phyloP scores from a whole-genome alignment of 2,888 invertebrate species.

The Drosophila pegasa region DNA sequence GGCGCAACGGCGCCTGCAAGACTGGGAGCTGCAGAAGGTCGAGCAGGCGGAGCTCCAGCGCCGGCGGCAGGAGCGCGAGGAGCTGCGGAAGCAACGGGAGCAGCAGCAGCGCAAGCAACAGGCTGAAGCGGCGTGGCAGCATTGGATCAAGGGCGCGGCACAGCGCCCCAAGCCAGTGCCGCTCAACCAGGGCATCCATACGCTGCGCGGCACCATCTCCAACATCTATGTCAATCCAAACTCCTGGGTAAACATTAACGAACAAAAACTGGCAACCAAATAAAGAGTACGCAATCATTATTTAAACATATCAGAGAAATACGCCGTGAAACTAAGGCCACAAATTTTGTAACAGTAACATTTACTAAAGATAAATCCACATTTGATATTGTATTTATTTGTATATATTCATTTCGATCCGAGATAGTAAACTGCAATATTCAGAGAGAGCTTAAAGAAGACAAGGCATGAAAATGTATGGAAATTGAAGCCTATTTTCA shows the following conservation, averaged over 20 bases:
- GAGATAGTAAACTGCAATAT: background rate
- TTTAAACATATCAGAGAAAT: background rate
- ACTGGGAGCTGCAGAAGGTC: slow-evolving; percentile 55
- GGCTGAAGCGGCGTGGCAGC: slow-evolving; percentile 76
- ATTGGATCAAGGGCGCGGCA: slow-evolving; percentile 79
- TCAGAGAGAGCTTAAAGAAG: too few relatives aligned
- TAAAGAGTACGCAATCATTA: slow-evolving; percentile 27
- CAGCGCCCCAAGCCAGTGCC: slow-evolving; percentile 84
- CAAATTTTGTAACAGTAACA: background rate
- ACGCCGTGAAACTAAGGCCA: background rate
- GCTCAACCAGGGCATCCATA: slow-evolving; percentile 80
- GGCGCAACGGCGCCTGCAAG: slow-evolving; percentile 20
- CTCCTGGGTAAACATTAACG: slow-evolving; percentile 68
- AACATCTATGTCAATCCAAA: slow-evolving; percentile 83
- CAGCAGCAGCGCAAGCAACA: slow-evolving; percentile 61
- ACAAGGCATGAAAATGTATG: too few relatives aligned
- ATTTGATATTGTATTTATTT: background rate
- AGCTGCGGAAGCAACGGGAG: slow-evolving; percentile 56
- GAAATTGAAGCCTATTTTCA: too few relatives aligned
- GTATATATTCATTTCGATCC: background rate
- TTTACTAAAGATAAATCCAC: background rate
- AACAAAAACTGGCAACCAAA: slow-evolving; percentile 25
- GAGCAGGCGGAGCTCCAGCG: slow-evolving; percentile 38
- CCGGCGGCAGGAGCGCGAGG: slow-evolving; percentile 55
- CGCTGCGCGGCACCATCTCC: slow-evolving; percentile 83